Base-by-base conservation (phyloP, 2,797 vertebrate species). In the Periophthalmus magnuspinnatus region DNA sequence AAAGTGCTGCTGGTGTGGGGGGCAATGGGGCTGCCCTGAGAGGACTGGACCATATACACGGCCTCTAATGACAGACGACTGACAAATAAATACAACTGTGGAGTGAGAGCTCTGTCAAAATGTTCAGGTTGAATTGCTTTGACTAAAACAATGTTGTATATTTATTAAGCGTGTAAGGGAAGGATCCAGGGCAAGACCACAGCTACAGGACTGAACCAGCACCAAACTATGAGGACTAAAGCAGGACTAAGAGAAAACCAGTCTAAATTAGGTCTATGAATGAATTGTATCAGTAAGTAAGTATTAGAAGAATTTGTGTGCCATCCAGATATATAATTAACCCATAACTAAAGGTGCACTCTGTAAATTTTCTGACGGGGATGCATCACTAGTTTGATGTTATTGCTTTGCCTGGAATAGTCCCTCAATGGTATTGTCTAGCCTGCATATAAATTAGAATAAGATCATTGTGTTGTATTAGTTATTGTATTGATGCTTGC, bases 11-110 rank as follows among this genome's bases (percentile, higher is more conserved):
- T 60, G 55, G 55, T 57, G 68, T 65, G 69, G 61, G 59, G 71
- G 34, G 17, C 52, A 55, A 59, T 10, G 79, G 81, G 78, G 82
- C 77, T 75, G 78, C 74, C 79, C 67, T 68, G 77, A 72, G 62
- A 70, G 17, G 58, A 74, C 73, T 77, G 70, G 75, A 54, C 54
- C 78, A 74, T 65, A 16, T 57, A 69, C 69, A 62, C 57, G 19
- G 17, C 17, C 2, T 55, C 73, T 66, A 75, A 65, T 71, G 64
- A 68, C 76, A 74, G 81, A 86, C 83, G 87, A 82, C 78, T 75
- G 63, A 73, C 77, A 81, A 74, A 82, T 61, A 24, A 45, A 24
- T 47, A 24, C 61, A 24, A 63, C 34, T 63, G 61, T 17, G 36
- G 38, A 47, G 38, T 24, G 34, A 22, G 41, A 64, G 61, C 7